Percentiles rank a stretch among this genome's conserved stretches.
Evolutionary conservation across 2,113 vertebrate species (phyloP).

Genomic region (Chlorocebus sabaeus): DNA sequence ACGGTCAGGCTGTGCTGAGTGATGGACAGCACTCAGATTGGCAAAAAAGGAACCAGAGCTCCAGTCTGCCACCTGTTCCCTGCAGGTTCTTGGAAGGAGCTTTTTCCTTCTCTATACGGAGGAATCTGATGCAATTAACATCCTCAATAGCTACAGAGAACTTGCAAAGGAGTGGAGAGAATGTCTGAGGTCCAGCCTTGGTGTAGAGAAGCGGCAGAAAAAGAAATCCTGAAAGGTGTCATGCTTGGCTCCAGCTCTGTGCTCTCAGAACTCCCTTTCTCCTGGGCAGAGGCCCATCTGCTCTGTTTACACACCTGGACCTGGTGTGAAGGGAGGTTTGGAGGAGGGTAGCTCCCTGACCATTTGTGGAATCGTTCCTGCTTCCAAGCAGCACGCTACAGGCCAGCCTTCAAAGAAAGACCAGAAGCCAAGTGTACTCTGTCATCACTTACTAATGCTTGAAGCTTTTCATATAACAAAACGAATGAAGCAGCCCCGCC

Average conservation of each 20-base stretch:
- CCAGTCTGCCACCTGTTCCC: background rate
- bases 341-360: background rate
- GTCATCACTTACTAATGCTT: background rate
- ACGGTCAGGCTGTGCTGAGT: background rate
- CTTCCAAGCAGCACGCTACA: background rate
- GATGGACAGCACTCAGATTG: background rate
- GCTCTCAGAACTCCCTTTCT: background rate
- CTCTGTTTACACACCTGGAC: constrained; percentile 54
- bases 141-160: background rate
- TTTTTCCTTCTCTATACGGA: background rate
- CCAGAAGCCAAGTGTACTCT: background rate
- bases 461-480: background rate
- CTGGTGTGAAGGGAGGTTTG: background rate
- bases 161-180: background rate
- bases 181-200: background rate
- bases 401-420: constrained; percentile 43
- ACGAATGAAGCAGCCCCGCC: background rate
- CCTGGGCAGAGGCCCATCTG: background rate
- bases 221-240: background rate
- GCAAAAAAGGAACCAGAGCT: background rate
- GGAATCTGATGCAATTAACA: background rate
- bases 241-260: background rate
- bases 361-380: background rate
- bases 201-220: background rate
- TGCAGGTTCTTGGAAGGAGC: background rate